These are phyloP conservation scores for Hyperopisus bebe DNA, from an alignment of 2,113 vertebrate genomes.

Conservation along the genomic window DNA sequence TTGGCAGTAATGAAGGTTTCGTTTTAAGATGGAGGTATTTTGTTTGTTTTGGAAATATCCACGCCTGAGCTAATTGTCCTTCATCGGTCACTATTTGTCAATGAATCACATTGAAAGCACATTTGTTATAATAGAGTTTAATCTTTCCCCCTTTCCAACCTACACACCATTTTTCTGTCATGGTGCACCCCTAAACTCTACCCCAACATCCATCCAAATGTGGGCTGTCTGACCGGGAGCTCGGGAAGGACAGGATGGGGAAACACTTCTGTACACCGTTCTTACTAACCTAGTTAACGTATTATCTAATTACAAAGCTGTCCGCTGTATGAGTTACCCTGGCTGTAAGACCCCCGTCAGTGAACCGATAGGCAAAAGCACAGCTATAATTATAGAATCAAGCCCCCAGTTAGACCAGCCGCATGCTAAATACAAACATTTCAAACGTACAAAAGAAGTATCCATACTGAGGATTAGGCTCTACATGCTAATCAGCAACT, in stretches of 20 bases:
- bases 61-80: too few relatives aligned
- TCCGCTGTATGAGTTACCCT: neutral
- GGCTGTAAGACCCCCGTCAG: neutral
- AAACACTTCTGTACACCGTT: neutral
- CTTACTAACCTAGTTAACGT: neutral
- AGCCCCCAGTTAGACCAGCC: neutral
- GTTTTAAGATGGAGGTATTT: too few relatives aligned
- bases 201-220: too few relatives aligned
- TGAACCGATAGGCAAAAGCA: neutral
- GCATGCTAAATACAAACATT: neutral
- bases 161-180: too few relatives aligned
- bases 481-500: neutral
- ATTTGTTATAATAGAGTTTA: too few relatives aligned
- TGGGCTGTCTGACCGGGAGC: neutral
- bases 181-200: too few relatives aligned
- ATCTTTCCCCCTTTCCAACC: too few relatives aligned
- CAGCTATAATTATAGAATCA: neutral
- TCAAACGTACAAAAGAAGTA: neutral
- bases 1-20: too few relatives aligned
- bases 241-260: neutral
- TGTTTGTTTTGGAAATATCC: too few relatives aligned
- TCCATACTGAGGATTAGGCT: neutral
- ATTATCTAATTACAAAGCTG: neutral
- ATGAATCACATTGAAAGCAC: too few relatives aligned
- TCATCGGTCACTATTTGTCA: too few relatives aligned